Evolutionary conservation across 2,113 vertebrate species (phyloP).

Genomic region (Anser cygnoides): DNA sequence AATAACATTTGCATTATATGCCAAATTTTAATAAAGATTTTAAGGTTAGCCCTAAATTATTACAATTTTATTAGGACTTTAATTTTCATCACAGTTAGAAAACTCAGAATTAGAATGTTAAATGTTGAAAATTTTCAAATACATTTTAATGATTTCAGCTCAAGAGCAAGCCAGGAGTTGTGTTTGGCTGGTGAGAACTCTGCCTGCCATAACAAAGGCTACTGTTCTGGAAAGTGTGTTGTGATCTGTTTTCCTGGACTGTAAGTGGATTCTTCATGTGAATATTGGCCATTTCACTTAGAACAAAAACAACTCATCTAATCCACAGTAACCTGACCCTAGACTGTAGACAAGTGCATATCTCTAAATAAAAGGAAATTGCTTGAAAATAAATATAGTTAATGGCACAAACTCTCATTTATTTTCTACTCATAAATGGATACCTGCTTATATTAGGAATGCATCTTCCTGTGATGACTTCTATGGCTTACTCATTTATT

Average conservation of each 20-base stretch:
- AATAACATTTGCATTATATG: neutral
- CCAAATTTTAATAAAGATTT: neutral
- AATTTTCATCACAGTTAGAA: neutral
- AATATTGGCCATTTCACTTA: neutral
- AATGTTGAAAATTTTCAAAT: neutral
- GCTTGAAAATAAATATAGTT: neutral
- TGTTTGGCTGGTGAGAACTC: neutral
- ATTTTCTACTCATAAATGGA: neutral
- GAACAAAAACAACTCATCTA: neutral
- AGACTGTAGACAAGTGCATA: neutral
- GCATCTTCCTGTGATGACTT: neutral
- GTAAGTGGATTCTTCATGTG: neutral
- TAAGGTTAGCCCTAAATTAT: neutral
- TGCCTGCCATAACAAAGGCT: neutral
- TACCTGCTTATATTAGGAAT: neutral
- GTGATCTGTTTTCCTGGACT: neutral
- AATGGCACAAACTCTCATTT: neutral
- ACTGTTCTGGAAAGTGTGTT: neutral
- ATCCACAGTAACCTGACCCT: neutral
- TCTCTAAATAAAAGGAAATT: conserved; percentile 8
- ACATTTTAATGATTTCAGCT: neutral
- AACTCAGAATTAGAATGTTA: neutral
- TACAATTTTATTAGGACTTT: neutral
- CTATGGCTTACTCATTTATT: neutral
- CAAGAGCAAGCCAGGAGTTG: neutral